Base-by-base conservation (phyloP, 1,140 invertebrate genomes). In the Hyposmocoma kahamanoa region DNA sequence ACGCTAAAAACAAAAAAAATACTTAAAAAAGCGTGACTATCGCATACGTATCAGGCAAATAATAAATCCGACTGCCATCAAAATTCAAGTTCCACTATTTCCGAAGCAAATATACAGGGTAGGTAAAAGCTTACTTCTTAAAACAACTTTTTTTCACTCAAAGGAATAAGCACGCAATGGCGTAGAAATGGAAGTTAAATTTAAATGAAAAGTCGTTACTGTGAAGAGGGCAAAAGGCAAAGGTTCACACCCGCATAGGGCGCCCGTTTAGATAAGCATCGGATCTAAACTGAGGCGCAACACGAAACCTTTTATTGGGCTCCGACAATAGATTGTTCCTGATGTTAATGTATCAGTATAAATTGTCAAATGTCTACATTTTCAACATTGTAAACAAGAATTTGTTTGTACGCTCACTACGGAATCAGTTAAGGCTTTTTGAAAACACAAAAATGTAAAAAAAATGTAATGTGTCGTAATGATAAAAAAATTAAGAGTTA, bases 181-280 rank as follows among this genome's bases (percentile, higher is more conserved):
- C 8, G 1, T 46, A 47, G 24, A 49, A 38, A 55, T 24, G 50
- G n/a, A 43, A 49, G 45, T 48, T 26, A 42, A 46, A 47, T 58
- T 46, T 18, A 50, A 34, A 36, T 8, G 53, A 53, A 17, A 13
- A 44, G n/a, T 38, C 15, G 30, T 44, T n/a, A 36, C 51, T 26
- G 47, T 56, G 28, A 44, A 50, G 59, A 64, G 59, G 67, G 67
- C 50, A 53, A 70, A 71, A 67, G 71, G 64, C 59, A 51, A 78
- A 78, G 62, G 73, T 79, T 73, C 65, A 71, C 73, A 70, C 69
- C 67, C 62, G 59, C 48, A 57, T 58, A 47, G 53, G 64, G 56
- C 62, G 32, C 47, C 59, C 65, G 65, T 80, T 79, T 76, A 75
- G 79, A 83, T 83, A 72, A 65, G 58, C 57, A 80, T 80, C 76